These are phyloP conservation scores for Luidia sarsii DNA, from an alignment of 53 echinoderm and acorn worm species.

Conservation along the genomic window DNA sequence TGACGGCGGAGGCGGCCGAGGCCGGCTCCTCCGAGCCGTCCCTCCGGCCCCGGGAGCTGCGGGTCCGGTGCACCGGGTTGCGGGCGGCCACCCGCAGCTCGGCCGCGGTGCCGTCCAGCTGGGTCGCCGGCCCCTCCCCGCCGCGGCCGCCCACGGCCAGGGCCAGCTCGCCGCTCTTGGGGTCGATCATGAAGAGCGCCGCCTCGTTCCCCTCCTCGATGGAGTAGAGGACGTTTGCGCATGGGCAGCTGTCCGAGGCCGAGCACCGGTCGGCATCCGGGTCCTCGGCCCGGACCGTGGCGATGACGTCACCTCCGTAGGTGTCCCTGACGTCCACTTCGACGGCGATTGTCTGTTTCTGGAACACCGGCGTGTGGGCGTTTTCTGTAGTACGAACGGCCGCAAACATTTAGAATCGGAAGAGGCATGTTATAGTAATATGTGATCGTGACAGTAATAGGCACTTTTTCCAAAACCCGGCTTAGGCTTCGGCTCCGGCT, in stretches of 20 bases:
- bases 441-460: no score
- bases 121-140: constrained; percentile 47
- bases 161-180: constrained; percentile 69
- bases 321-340: constrained; percentile 49
- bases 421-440: no score
- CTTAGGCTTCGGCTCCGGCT: no score
- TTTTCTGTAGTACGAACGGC: constrained; percentile 78
- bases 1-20: constrained; percentile 12
- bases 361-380: constrained; percentile 63
- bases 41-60: constrained; percentile 13
- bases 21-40: not conserved
- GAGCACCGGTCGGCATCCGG: constrained; percentile 58
- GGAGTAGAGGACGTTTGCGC: constrained; percentile 79
- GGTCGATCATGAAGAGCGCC: constrained; percentile 77
- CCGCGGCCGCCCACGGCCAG: constrained; percentile 45
- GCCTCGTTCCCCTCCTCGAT: constrained; percentile 84
- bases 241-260: constrained; percentile 63
- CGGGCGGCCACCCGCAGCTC: constrained; percentile 71
- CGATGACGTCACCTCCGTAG: constrained; percentile 63
- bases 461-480: no score
- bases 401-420: no score
- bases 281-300: constrained; percentile 73
- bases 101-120: constrained; percentile 7
- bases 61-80: constrained; percentile 70
- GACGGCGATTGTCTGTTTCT: constrained; percentile 55